These are phyloP conservation scores for Pachliopta kotzebuea DNA, from an alignment of 2,888 invertebrate species.

Conservation along the genomic window DNA sequence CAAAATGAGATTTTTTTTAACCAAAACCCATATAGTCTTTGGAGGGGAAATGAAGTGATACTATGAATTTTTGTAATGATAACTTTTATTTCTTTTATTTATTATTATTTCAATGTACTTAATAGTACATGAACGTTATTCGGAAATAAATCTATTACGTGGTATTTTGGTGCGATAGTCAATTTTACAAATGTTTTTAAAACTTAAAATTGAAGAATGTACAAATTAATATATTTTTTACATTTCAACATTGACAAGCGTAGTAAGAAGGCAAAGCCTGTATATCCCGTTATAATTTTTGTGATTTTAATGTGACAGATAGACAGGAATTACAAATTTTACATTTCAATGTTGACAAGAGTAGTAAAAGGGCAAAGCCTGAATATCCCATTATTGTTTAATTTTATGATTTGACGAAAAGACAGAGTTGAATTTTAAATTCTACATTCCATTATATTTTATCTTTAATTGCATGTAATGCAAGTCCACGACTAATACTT, in stretches of 20 bases:
- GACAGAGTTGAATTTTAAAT: constrained; percentile 76
- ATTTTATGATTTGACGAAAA: constrained; percentile 72
- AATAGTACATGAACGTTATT: constrained; percentile 64
- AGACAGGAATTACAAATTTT: constrained; percentile 77
- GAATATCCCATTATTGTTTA: constrained; percentile 69
- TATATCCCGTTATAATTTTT: constrained; percentile 72
- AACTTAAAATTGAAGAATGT: constrained; percentile 67
- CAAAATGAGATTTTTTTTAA: constrained; percentile 35
- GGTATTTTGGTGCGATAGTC: constrained; percentile 79
- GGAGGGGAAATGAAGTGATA: constrained; percentile 68
- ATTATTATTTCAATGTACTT: constrained; percentile 64
- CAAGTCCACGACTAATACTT: constrained; percentile 78
- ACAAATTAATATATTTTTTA: constrained; percentile 80
- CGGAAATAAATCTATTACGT: constrained; percentile 55
- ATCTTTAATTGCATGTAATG: constrained; percentile 71
- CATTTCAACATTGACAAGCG: constrained; percentile 74
- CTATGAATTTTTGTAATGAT: constrained; percentile 56
- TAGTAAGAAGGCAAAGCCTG: constrained; percentile 72
- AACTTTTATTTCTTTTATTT: constrained; percentile 52
- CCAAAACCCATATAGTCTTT: constrained; percentile 46
- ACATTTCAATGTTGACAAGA: constrained; percentile 76
- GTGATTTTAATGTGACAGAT: constrained; percentile 60
- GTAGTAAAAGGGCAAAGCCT: constrained; percentile 73
- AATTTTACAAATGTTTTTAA: constrained; percentile 77
- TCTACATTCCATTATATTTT: constrained; percentile 76